Conservation (phyloP, 2,797 vertebrate species). For the Syngnathus rostellatus region DNA sequence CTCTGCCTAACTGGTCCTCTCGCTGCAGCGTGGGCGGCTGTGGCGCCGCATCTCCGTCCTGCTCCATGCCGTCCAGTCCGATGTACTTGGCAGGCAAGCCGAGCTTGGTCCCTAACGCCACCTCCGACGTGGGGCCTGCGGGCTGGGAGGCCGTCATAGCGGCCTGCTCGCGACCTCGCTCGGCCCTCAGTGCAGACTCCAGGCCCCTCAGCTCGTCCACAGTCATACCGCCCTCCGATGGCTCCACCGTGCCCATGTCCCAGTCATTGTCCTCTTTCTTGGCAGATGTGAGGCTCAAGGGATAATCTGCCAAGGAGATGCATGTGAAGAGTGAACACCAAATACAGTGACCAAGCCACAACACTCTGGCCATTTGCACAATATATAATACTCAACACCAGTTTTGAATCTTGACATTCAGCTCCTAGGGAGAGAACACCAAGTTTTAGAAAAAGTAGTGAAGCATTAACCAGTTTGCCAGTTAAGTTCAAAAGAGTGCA, state of each 20-base stretch:
- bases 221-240: slow-evolving; percentile 57
- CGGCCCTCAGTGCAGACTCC: slow-evolving; percentile 66
- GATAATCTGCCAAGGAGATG: slow-evolving; percentile 39
- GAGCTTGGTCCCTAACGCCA: slow-evolving; percentile 29
- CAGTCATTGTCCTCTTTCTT: slow-evolving; percentile 49
- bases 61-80: slow-evolving; percentile 72
- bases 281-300: slow-evolving; percentile 37
- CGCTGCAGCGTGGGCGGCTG: slow-evolving; percentile 50
- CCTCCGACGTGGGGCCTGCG: slow-evolving; percentile 24
- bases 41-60: slow-evolving; percentile 54
- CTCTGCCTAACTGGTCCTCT: slow-evolving; percentile 44
- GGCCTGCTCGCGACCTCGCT: slow-evolving; percentile 60
- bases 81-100: slow-evolving; percentile 65
- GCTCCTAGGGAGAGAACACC: too few relatives aligned
- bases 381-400: background rate
- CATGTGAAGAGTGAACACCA: background rate
- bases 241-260: slow-evolving; percentile 51
- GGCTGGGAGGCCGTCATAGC: slow-evolving; percentile 27
- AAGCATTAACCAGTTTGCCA: too few relatives aligned
- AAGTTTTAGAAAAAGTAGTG: background rate
- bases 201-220: slow-evolving; percentile 66
- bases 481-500: too few relatives aligned
- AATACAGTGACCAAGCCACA: background rate
- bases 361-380: background rate
- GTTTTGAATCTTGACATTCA: background rate